These are phyloP conservation scores for Steinernema hermaphroditum DNA, from an alignment of 2,888 invertebrate species.

Conservation along the genomic window DNA sequence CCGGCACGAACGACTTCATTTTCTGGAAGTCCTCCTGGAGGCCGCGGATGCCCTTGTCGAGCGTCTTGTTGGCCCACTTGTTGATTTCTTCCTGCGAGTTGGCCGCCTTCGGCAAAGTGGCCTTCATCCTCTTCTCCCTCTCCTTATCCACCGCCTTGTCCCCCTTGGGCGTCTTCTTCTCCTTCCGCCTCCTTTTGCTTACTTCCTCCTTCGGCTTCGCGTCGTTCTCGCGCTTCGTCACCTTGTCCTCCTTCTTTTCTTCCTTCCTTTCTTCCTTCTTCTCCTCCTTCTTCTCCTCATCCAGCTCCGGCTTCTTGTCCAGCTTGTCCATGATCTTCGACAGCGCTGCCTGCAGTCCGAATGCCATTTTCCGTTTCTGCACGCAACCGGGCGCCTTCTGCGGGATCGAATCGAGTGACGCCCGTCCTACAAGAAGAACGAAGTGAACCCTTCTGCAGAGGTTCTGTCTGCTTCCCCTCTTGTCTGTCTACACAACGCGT, in stretches of 20 bases:
- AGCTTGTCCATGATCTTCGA: no score
- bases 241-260: background rate
- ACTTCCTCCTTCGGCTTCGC: background rate
- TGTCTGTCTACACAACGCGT: no score
- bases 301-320: background rate
- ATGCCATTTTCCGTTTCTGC: no score
- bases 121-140: background rate
- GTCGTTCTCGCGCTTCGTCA: background rate
- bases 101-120: slow-evolving; percentile 20
- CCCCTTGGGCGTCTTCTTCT: background rate
- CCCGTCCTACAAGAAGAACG: no score
- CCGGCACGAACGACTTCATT: background rate
- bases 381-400: no score
- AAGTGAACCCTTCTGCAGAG: no score
- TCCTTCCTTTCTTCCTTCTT: background rate
- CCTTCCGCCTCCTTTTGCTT: background rate
- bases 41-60: slow-evolving; percentile 31
- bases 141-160: background rate
- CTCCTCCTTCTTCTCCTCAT: background rate
- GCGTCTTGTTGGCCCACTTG: slow-evolving; percentile 18
- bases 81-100: slow-evolving; percentile 8
- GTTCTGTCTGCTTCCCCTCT: no score
- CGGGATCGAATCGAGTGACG: no score
- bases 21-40: slow-evolving; percentile 20
- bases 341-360: no score